phyloP scores from a whole-genome alignment of 2,113 vertebrate genomes.

The Petrocephalus zakoni region DNA sequence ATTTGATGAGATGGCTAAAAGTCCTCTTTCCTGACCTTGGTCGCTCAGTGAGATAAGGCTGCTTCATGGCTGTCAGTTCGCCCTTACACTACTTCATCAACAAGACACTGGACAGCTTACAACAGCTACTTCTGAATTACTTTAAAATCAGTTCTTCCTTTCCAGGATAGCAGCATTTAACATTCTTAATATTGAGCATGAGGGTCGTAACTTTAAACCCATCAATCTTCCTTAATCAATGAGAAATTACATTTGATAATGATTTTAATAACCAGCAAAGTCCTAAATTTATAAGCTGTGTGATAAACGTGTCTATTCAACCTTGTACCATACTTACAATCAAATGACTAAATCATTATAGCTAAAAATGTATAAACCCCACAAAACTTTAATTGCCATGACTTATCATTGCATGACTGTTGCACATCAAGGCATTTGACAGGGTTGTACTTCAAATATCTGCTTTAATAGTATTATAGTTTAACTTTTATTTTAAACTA shows the following conservation, averaged over 20 bases:
- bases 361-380: not conserved
- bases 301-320: not conserved
- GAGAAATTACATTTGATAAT: not conserved
- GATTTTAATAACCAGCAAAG: not conserved
- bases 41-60: not conserved
- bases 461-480: not conserved
- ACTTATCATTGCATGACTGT: not conserved
- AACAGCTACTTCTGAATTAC: slow-evolving; percentile 15
- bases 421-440: not conserved
- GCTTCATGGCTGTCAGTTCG: slow-evolving; percentile 17
- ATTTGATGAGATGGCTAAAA: not conserved
- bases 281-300: not conserved
- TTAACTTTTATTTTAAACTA: too few species aligned
- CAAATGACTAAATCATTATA: not conserved
- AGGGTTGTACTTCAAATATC: not conserved
- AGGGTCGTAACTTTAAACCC: not conserved
- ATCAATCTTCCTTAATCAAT: not conserved
- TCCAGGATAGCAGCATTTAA: not conserved
- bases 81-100: slow-evolving; percentile 22
- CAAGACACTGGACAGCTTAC: slow-evolving; percentile 18
- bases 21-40: not conserved
- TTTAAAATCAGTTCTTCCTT: not conserved
- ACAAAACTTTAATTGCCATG: not conserved
- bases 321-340: not conserved
- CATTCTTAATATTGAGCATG: not conserved